Evolutionary conservation across 2,113 vertebrate species (phyloP).

Genomic region (Zosterops pallidus): DNA sequence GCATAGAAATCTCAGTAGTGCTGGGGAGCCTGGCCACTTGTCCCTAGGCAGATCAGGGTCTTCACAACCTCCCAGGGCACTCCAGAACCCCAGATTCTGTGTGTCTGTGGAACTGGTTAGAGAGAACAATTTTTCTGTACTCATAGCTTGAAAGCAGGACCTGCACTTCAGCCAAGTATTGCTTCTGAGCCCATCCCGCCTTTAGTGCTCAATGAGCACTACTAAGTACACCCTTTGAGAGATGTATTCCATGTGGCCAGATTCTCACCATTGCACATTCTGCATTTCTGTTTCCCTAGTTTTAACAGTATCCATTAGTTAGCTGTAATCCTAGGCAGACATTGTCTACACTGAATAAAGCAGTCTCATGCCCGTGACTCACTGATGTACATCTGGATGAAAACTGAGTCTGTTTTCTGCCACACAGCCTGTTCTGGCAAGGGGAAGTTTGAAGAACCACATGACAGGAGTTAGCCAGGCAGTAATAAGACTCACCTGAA

Average conservation of each 20-base stretch:
- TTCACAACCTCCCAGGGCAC: not conserved
- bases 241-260: not conserved
- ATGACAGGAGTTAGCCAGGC: not conserved
- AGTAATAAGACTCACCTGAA: slow-evolving; percentile 33
- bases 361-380: not conserved
- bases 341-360: slow-evolving; percentile 5
- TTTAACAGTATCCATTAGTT: not conserved
- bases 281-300: not conserved
- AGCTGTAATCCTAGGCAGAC: not conserved
- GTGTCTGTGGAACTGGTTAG: not conserved
- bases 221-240: not conserved
- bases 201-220: not conserved
- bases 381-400: not conserved
- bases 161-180: not conserved
- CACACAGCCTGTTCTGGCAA: not conserved
- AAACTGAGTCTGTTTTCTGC: not conserved
- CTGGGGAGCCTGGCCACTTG: accelerated
- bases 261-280: not conserved
- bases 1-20: not conserved
- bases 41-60: not conserved
- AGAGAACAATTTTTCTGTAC: not conserved
- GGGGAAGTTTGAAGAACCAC: not conserved
- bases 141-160: not conserved
- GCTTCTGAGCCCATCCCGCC: not conserved
- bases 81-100: not conserved